Percentiles rank a stretch among this genome's conserved stretches.
phyloP scores from a whole-genome alignment of 2,113 vertebrate genomes.

The Salminus brasiliensis region DNA sequence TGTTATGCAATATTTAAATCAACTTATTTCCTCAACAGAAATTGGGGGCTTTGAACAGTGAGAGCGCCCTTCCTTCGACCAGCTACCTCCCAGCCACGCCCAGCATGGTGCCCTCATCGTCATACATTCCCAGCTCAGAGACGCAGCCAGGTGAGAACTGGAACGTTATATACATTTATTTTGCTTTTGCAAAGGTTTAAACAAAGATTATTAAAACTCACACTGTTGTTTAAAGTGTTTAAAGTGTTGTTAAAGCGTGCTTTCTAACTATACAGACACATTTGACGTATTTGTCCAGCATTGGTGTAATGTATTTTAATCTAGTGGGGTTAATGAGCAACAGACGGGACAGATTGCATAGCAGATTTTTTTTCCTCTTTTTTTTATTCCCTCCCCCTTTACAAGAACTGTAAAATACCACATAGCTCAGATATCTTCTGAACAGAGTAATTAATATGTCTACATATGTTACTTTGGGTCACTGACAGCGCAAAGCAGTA shows the following conservation, averaged over 20 bases:
- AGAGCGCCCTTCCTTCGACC: conserved; percentile 93
- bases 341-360: not conserved
- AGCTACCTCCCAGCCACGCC: conserved; percentile 96
- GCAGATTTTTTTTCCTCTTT: not conserved
- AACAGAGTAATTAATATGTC: too few relatives aligned
- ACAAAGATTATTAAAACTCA: too few relatives aligned
- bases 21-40: conserved; percentile 77
- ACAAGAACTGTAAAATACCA: too few relatives aligned
- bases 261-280: not conserved
- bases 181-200: too few relatives aligned
- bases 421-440: too few relatives aligned
- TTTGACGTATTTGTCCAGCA: not conserved
- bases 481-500: too few relatives aligned
- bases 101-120: conserved; percentile 94
- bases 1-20: not conserved
- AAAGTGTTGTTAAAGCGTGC: not conserved
- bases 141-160: conserved; percentile 72
- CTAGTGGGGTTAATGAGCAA: too few relatives aligned
- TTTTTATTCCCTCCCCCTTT: too few relatives aligned
- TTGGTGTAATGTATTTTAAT: not conserved
- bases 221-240: too few relatives aligned
- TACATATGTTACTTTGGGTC: too few relatives aligned
- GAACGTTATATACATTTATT: not conserved
- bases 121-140: conserved; percentile 93
- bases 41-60: conserved; percentile 89